A percentile compares a stretch with the other conserved stretches of the same genome.
Evolutionary conservation across 2,888 invertebrate species (phyloP).

Genomic region (Biston stratarius): DNA sequence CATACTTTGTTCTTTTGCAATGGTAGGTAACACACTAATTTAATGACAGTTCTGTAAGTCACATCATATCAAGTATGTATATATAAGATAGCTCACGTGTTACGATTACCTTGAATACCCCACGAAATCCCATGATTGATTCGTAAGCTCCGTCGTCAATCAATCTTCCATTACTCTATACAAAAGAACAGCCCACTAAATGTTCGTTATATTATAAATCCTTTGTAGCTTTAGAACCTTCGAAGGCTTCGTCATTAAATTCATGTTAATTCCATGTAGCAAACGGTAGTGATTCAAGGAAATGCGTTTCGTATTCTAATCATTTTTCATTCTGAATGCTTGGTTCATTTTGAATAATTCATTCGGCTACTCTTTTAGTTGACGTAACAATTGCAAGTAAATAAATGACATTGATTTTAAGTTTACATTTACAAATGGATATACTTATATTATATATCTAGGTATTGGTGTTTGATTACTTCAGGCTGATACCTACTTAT

Average conservation of each 20-base stretch:
- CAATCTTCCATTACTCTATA: slow-evolving; percentile 28
- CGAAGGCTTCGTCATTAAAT: slow-evolving; percentile 6
- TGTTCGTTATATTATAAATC: slow-evolving; percentile 13
- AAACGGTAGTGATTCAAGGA: slow-evolving; percentile 49
- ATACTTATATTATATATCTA: no score
- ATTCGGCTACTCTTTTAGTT: slow-evolving; percentile 51
- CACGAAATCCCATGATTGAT: slow-evolving; percentile 41
- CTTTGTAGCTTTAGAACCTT: slow-evolving; percentile 11
- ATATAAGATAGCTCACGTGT: slow-evolving; percentile 8
- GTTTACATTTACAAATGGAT: slow-evolving; percentile 14
- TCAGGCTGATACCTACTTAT: no score
- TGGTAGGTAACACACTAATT: neutral
- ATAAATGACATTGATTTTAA: slow-evolving; percentile 34
- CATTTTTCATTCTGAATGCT: slow-evolving; percentile 59
- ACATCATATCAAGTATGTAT: slow-evolving; percentile 35
- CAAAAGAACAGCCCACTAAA: slow-evolving; percentile 22
- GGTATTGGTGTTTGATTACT: no score
- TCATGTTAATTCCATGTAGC: slow-evolving; percentile 23
- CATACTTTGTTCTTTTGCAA: no score
- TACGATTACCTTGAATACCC: slow-evolving; percentile 32
- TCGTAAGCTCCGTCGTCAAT: slow-evolving; percentile 14
- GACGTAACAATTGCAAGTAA: slow-evolving; percentile 54
- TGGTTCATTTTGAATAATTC: slow-evolving; percentile 62
- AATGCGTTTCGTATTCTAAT: slow-evolving; percentile 58
- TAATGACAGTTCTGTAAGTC: neutral